Evolutionary conservation across 2,888 invertebrate genomes (phyloP), one percentile per base, ranked within the genome.

Genomic region (Cheilosia pagana): DNA sequence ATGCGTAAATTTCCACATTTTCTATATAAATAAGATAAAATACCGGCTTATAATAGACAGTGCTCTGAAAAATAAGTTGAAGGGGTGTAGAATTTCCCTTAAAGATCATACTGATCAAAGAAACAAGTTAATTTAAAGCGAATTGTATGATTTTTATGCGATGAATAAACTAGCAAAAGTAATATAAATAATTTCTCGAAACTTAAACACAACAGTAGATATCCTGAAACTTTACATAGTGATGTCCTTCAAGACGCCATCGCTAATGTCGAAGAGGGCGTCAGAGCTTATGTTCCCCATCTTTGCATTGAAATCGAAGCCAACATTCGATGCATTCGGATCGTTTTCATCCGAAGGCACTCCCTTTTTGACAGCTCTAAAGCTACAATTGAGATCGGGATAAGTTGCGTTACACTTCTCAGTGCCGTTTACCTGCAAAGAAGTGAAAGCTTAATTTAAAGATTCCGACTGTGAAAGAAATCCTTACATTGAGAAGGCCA

Each of bases 231-330:
- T n/a, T 60, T 87, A 89, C 68, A 88, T 81, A 48, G 86, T 86
- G 19, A 89, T 81, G 72, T 89, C 89, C 1, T 89, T 88, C 21
- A 90, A 86, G 23, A 90, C 87, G n/a, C 87, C 87, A 53, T 90
- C 90, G 81, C 90, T 90, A 4, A 88, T 88, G 75, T 90, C 88
- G 19, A 83, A 87, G 48, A 90, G 76, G 2, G 88, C 88, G 12
- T 88, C 88, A 16, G 86, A 59, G 23, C 74, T 79, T 2, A 65
- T 48, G 41, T 79, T 70, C 0, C 7, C 31, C 7, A 41, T 19
- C 12, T 59, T 62, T 4, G 41, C 31, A 23, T 48, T 55, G 1
- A 77, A 72, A 45, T 48, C 41, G 5, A 67, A 52, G 0, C 10
- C 1, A 39, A 53, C 10, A 53, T 83, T 83, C 0, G 70, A 74